Evolutionary conservation across 2,888 invertebrate genomes (phyloP).

Genomic region (Nemotelus pantherinus): DNA sequence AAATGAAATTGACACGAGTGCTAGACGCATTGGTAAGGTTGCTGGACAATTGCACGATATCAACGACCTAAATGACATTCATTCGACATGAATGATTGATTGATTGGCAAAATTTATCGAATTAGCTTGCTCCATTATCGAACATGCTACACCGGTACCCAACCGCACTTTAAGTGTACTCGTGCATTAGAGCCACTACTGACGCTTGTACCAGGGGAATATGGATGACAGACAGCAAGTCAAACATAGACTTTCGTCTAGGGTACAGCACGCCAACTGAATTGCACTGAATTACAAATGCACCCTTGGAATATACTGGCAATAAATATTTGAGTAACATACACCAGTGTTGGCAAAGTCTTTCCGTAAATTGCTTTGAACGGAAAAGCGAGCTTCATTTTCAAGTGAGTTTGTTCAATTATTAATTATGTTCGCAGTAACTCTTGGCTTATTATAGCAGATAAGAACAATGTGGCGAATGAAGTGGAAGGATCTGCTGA

Average conservation of each 20-base stretch:
- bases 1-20: too few species aligned
- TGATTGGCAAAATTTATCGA: constrained; percentile 41
- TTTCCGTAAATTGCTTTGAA: neutral
- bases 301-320: constrained; percentile 30
- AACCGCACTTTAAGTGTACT: neutral
- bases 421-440: constrained; percentile 7
- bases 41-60: neutral
- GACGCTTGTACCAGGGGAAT: neutral
- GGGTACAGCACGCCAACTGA: neutral
- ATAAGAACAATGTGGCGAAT: neutral
- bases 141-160: constrained; percentile 13
- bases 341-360: neutral
- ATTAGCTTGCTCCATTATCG: constrained; percentile 31
- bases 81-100: constrained; percentile 37
- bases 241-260: constrained; percentile 17
- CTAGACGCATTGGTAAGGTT: neutral
- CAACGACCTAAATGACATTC: constrained; percentile 26
- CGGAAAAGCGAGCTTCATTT: neutral
- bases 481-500: neutral
- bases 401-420: constrained; percentile 24
- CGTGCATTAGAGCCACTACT: neutral
- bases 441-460: neutral
- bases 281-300: constrained; percentile 41
- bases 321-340: constrained; percentile 39
- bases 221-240: constrained; percentile 28